These are phyloP conservation scores for Triplophysa dalaica DNA, from an alignment of 2,113 vertebrate species.

Conservation along the genomic window DNA sequence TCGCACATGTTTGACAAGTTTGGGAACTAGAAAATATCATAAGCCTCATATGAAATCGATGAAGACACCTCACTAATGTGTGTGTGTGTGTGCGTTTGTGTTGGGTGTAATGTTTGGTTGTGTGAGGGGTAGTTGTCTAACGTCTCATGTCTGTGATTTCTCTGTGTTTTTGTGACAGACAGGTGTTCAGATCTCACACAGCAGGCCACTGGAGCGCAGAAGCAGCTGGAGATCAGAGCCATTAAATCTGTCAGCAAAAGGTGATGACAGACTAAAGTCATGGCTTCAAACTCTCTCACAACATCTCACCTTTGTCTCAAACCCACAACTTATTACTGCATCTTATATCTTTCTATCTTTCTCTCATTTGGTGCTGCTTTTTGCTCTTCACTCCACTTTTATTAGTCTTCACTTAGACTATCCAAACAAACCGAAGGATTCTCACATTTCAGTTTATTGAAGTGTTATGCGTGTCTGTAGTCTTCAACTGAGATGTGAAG, in stretches of 20 bases:
- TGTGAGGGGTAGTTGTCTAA: neutral
- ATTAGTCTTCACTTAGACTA: neutral
- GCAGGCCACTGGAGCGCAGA: neutral
- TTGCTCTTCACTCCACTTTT: neutral
- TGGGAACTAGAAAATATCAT: too few relatives aligned
- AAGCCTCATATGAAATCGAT: too few relatives aligned
- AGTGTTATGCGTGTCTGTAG: neutral
- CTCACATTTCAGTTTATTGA: neutral
- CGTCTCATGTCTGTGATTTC: neutral
- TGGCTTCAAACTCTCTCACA: neutral
- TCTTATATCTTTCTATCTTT: neutral
- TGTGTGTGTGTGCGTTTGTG: too few relatives aligned
- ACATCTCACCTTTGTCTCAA: constrained; percentile 1
- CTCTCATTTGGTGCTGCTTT: neutral
- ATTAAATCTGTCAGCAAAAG: neutral
- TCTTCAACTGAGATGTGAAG: neutral
- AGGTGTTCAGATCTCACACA: constrained; percentile 5
- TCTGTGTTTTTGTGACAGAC: neutral
- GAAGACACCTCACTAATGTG: neutral
- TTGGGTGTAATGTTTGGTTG: neutral
- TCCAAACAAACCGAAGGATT: constrained; percentile 16
- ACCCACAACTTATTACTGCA: neutral
- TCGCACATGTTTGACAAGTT: too few relatives aligned
- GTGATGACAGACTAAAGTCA: neutral
- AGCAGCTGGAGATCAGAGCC: constrained; percentile 6